These are phyloP conservation scores for Mystacides longicornis DNA, from an alignment of 2,888 invertebrate species.

Conservation along the genomic window DNA sequence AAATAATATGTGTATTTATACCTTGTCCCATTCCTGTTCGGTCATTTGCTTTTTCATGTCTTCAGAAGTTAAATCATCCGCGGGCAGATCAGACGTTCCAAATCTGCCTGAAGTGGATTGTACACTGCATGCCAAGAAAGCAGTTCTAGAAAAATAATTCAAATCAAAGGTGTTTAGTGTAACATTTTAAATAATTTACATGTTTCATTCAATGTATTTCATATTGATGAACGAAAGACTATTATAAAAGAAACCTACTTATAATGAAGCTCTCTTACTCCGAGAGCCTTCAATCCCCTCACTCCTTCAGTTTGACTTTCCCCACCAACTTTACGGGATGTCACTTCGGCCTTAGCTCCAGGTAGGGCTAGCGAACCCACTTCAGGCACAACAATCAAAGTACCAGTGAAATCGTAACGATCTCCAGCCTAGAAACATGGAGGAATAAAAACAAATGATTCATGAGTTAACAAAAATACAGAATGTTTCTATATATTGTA, in stretches of 20 bases:
- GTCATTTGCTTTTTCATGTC: conserved; percentile 92
- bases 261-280: conserved; percentile 46
- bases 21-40: conserved; percentile 86
- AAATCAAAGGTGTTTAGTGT: background rate
- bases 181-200: background rate
- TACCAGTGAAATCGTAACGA: conserved; percentile 88
- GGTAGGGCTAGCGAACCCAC: conserved; percentile 80
- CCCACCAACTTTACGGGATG: conserved; percentile 64
- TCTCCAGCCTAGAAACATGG: conserved; percentile 53
- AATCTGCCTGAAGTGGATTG: conserved; percentile 81
- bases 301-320: conserved; percentile 77
- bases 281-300: conserved; percentile 68
- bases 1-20: too few relatives aligned
- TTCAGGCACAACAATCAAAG: conserved; percentile 96
- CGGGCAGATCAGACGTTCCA: conserved; percentile 74
- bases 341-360: conserved; percentile 78
- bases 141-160: conserved; percentile 51
- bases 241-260: too few relatives aligned
- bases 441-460: too few relatives aligned
- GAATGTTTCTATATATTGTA: too few relatives aligned
- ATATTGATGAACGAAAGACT: too few relatives aligned
- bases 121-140: conserved; percentile 91
- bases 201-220: too few relatives aligned
- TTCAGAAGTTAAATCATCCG: conserved; percentile 86
- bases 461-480: too few relatives aligned